Conservation (phyloP, 2,888 invertebrate genomes). For the Prenolepis imparis region DNA sequence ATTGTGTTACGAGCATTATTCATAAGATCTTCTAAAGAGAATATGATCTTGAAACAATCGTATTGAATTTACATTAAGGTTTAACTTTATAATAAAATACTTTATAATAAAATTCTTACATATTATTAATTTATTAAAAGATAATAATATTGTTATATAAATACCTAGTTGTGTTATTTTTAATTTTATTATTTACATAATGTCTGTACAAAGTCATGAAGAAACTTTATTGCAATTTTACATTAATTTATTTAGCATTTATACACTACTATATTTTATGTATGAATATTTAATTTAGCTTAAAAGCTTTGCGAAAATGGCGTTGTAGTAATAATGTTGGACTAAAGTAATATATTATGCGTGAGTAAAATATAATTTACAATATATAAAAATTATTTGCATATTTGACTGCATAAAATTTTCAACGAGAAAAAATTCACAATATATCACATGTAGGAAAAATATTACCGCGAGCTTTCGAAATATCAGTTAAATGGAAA, state of each 20-base stretch:
- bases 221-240: slow-evolving; percentile 9
- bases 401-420: background rate
- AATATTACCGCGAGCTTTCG: background rate
- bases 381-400: slow-evolving; percentile 5
- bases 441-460: background rate
- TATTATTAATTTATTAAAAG: slow-evolving; percentile 11
- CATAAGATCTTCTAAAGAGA: background rate
- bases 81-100: background rate
- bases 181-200: background rate
- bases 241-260: slow-evolving; percentile 26
- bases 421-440: background rate
- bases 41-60: background rate
- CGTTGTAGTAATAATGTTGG: slow-evolving; percentile 13
- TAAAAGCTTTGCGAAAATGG: slow-evolving; percentile 24
- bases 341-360: slow-evolving; percentile 2
- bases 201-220: background rate
- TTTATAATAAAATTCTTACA: background rate
- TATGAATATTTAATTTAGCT: slow-evolving; percentile 14
- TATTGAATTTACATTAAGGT: background rate
- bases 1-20: background rate
- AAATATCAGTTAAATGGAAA: background rate
- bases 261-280: slow-evolving; percentile 4
- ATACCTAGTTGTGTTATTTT: background rate
- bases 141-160: background rate
- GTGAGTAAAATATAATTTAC: slow-evolving; percentile 2